Percentiles rank a stretch among this genome's conserved stretches.
Evolutionary conservation across 2,113 vertebrate species (phyloP).

Genomic region (Malaclemys terrapin): DNA sequence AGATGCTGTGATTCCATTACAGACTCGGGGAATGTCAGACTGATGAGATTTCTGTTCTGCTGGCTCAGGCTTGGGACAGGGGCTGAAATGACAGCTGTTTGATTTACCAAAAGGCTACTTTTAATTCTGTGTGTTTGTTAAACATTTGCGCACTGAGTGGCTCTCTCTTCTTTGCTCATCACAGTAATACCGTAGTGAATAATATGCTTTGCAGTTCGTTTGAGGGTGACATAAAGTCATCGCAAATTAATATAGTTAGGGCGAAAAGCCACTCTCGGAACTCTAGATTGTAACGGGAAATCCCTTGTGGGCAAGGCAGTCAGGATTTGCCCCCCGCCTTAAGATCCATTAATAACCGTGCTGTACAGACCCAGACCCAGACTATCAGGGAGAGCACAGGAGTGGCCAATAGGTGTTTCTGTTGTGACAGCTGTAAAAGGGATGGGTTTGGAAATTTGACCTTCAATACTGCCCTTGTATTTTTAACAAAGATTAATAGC

Average conservation of each 20-base stretch:
- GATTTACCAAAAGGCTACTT: background rate
- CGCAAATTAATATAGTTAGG: background rate
- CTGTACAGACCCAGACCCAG: background rate
- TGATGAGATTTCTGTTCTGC: rapidly evolving
- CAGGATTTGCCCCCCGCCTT: background rate
- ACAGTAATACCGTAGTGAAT: background rate
- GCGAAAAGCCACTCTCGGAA: background rate
- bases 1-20: background rate
- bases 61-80: rapidly evolving
- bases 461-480: background rate
- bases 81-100: background rate
- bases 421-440: slow-evolving; percentile 1
- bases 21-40: background rate
- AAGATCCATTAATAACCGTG: slow-evolving; percentile 24
- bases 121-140: background rate
- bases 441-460: slow-evolving; percentile 40
- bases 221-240: slow-evolving; percentile 52
- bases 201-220: background rate
- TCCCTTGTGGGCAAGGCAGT: background rate
- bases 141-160: background rate
- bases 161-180: background rate
- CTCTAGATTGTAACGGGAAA: rapidly evolving
- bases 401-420: background rate
- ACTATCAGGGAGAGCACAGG: background rate
- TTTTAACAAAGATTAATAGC: background rate